A percentile compares a stretch with the other conserved stretches of the same genome.
Evolutionary conservation across 2,888 invertebrate genomes (phyloP).

Genomic region (Sinotaia quadrata): DNA sequence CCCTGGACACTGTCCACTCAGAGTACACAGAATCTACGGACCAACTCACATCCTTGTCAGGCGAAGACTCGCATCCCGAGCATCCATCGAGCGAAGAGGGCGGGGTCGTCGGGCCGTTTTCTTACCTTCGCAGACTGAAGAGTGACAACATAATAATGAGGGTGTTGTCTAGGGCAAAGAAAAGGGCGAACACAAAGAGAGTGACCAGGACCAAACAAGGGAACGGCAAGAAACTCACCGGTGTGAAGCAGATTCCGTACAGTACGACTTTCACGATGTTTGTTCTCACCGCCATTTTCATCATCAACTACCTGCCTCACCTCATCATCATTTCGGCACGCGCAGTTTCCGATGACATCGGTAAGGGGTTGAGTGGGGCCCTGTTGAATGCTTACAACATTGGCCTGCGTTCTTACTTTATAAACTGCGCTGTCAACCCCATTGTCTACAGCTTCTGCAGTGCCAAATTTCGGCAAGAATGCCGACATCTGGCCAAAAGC

Average conservation of each 20-base stretch:
- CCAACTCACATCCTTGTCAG: too few species aligned
- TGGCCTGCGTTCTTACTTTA: conserved; percentile 51
- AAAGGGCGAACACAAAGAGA: too few species aligned
- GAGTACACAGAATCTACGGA: too few species aligned
- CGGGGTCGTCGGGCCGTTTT: too few species aligned
- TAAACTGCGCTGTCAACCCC: conserved; percentile 52
- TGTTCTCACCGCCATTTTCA: conserved; percentile 37
- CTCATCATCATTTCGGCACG: conserved; percentile 32
- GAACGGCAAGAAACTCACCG: too few species aligned
- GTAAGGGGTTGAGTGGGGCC: conserved; percentile 6
- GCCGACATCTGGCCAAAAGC: conserved; percentile 16
- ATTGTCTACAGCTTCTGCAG: conserved; percentile 56
- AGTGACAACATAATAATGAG: too few species aligned
- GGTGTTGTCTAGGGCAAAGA: too few species aligned
- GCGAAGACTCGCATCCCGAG: too few species aligned
- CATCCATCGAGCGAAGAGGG: too few species aligned
- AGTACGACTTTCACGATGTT: conserved; percentile 36
- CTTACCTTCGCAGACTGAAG: neutral
- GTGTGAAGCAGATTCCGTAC: conserved; percentile 18
- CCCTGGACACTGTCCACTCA: too few species aligned
- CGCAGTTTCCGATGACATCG: conserved; percentile 1
- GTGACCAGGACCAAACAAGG: too few species aligned
- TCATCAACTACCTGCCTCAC: conserved; percentile 44
- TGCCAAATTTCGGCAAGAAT: conserved; percentile 45
- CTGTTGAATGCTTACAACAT: conserved; percentile 43